Evolutionary conservation across 2,888 invertebrate species (phyloP).

Genomic region (Horisme vitalbata): DNA sequence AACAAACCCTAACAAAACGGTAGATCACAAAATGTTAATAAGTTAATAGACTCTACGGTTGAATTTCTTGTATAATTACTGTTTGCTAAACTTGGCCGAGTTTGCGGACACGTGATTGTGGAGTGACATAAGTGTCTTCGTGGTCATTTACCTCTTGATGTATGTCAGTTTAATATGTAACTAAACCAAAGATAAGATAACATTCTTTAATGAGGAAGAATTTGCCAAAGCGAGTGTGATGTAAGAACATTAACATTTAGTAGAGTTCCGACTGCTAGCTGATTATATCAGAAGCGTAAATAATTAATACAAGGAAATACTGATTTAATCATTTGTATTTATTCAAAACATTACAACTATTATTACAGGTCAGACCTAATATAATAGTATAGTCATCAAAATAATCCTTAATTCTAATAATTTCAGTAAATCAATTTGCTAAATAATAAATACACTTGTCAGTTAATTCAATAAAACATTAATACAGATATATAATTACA

Average conservation of each 20-base stretch:
- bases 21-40: neutral
- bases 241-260: neutral
- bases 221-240: neutral
- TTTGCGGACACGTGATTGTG: constrained; percentile 8
- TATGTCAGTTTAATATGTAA: neutral
- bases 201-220: neutral
- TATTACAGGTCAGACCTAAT: no score
- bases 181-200: neutral
- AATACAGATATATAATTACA: no score
- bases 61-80: constrained; percentile 1
- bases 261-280: no score
- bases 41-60: neutral
- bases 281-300: no score
- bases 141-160: constrained; percentile 4
- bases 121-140: constrained; percentile 4
- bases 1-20: constrained; percentile 2
- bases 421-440: no score
- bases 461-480: no score
- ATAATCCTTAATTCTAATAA: no score
- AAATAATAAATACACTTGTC: no score
- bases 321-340: no score
- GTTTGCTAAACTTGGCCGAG: neutral
- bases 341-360: no score
- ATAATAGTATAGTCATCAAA: no score
- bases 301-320: no score